Conservation (phyloP, 2,888 invertebrate genomes). For the Glomeris marginata region DNA sequence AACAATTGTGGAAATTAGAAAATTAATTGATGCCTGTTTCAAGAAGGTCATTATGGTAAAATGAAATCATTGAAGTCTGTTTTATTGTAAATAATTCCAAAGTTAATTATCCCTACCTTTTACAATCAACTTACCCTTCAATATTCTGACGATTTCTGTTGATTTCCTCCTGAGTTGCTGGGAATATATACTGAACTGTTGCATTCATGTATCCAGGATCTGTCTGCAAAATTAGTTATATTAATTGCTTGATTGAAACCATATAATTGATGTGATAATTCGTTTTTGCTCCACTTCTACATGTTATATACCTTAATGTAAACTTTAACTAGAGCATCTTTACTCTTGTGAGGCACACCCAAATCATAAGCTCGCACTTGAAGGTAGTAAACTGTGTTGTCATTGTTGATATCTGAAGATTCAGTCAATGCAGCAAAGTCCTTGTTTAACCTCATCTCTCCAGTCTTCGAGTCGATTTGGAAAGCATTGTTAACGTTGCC, state of each 20-base stretch:
- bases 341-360: constrained; percentile 60
- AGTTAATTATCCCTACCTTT: too few relatives aligned
- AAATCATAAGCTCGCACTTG: constrained; percentile 68
- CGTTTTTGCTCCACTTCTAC: constrained; percentile 44
- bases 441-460: constrained; percentile 26
- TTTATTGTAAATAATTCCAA: too few relatives aligned
- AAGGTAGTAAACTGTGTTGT: constrained; percentile 43
- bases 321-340: constrained; percentile 55
- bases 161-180: constrained; percentile 38
- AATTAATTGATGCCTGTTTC: too few relatives aligned
- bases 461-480: constrained; percentile 56
- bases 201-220: constrained; percentile 16
- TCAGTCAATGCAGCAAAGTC: constrained; percentile 14
- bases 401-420: constrained; percentile 29
- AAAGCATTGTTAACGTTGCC: constrained; percentile 62
- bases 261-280: too few relatives aligned
- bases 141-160: constrained; percentile 56
- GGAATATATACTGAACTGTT: constrained; percentile 66
- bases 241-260: not conserved
- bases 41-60: too few relatives aligned
- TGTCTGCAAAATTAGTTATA: constrained; percentile 12
- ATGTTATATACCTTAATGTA: constrained; percentile 49
- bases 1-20: too few relatives aligned
- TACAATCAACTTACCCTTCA: constrained; percentile 46
- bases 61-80: too few relatives aligned